Percentiles rank a stretch among this genome's conserved stretches.
Conservation (phyloP, 2,888 invertebrate genomes). For the Yponomeuta cagnagella region DNA sequence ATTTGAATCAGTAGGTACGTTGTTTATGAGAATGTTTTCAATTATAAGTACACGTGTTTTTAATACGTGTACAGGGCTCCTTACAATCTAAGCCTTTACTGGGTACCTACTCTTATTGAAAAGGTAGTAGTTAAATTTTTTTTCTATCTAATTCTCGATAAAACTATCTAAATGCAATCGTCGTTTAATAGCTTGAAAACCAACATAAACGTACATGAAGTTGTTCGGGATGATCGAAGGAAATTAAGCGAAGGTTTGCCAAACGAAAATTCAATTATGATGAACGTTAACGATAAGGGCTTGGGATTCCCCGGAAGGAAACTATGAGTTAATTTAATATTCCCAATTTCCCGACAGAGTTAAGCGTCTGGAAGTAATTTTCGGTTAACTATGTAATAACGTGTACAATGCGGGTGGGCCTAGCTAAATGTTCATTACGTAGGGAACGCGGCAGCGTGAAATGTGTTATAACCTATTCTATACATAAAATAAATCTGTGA, state of each 20-base stretch:
- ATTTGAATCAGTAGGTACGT: too few species aligned
- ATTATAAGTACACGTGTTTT: too few species aligned
- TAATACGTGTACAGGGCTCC: too few species aligned
- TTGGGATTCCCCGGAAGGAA: background rate
- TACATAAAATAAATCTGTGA: too few species aligned
- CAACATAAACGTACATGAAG: too few species aligned
- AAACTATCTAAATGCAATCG: too few species aligned
- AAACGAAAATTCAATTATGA: slow-evolving; percentile 1
- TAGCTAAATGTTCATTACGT: background rate
- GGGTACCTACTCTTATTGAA: too few species aligned
- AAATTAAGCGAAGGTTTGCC: background rate
- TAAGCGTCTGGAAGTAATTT: background rate
- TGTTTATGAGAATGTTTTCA: too few species aligned
- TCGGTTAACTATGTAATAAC: background rate
- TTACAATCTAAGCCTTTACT: too few species aligned
- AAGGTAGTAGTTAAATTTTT: too few species aligned
- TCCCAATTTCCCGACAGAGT: background rate
- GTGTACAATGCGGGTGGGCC: background rate
- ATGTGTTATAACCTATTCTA: background rate
- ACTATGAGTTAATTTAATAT: background rate
- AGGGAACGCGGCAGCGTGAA: background rate
- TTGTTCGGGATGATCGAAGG: background rate
- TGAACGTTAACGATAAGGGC: background rate
- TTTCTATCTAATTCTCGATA: too few species aligned
- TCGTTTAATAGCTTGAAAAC: too few species aligned